phyloP scores from a whole-genome alignment of 2,888 invertebrate genomes.

The Tuta absoluta region DNA sequence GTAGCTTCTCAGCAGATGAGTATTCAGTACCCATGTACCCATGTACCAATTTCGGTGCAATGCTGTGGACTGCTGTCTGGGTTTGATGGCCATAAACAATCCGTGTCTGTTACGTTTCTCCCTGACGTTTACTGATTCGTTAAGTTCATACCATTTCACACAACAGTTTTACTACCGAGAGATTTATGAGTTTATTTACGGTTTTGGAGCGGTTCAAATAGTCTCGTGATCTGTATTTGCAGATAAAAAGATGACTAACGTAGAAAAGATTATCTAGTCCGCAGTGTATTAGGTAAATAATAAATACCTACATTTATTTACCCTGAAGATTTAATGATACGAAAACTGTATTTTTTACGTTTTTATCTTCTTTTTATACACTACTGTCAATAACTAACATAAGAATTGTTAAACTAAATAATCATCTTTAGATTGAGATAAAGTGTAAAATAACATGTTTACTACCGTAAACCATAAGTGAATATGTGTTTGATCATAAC shows the following conservation, averaged over 20 bases:
- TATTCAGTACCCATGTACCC: neutral
- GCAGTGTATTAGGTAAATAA: neutral
- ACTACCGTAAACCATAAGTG: neutral
- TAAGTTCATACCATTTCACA: slow-evolving; percentile 19
- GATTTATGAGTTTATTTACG: slow-evolving; percentile 25
- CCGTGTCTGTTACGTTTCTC: slow-evolving; percentile 24
- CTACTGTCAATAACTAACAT: neutral
- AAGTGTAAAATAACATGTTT: neutral
- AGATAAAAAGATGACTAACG: neutral
- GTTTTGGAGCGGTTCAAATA: neutral
- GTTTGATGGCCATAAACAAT: slow-evolving; percentile 19
- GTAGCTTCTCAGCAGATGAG: slow-evolving; percentile 3
- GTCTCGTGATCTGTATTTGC: neutral
- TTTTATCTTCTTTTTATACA: neutral
- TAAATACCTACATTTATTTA: neutral
- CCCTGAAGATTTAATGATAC: neutral
- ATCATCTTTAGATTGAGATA: neutral
- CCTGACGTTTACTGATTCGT: slow-evolving; percentile 23
- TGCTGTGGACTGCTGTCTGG: neutral
- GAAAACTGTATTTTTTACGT: neutral
- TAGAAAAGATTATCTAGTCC: neutral
- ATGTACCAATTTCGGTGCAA: neutral
- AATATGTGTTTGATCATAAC: neutral
- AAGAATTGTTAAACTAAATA: neutral
- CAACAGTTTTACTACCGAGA: slow-evolving; percentile 20